Evolutionary conservation across 2,113 vertebrate species (phyloP).

Genomic region (Turnix velox): DNA sequence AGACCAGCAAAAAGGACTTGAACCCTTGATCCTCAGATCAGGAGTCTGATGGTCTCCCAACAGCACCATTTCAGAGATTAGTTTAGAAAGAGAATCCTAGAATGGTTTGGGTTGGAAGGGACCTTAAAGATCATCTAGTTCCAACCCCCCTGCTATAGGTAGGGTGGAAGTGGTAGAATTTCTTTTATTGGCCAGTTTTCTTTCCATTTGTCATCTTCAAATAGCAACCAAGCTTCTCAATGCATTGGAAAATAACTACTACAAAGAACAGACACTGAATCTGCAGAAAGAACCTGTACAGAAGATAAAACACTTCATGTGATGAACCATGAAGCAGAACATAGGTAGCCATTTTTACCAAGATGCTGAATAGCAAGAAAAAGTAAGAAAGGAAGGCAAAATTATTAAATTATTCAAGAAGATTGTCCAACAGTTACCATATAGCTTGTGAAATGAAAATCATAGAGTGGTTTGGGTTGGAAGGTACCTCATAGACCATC

Average conservation of each 20-base stretch:
- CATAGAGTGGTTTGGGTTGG: no score
- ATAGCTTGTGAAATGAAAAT: neutral
- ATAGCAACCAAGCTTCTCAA: neutral
- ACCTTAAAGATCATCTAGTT: no score
- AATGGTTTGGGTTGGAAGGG: no score
- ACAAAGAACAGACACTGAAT: neutral
- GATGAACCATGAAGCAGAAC: neutral
- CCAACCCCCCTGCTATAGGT: no score
- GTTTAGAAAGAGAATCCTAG: no score
- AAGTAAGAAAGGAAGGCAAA: neutral
- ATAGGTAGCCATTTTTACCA: neutral
- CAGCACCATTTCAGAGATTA: neutral
- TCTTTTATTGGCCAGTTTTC: neutral
- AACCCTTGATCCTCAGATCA: no score
- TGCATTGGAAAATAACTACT: neutral
- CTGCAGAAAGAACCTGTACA: neutral
- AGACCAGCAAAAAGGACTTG: no score
- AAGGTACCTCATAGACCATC: no score
- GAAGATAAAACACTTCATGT: neutral
- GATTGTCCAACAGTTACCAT: neutral
- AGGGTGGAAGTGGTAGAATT: neutral
- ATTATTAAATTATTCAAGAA: neutral
- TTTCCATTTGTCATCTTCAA: neutral
- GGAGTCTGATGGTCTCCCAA: no score
- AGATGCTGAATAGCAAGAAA: neutral